Base-by-base conservation (phyloP, 1,140 invertebrate species). In the Grapholita molesta region DNA sequence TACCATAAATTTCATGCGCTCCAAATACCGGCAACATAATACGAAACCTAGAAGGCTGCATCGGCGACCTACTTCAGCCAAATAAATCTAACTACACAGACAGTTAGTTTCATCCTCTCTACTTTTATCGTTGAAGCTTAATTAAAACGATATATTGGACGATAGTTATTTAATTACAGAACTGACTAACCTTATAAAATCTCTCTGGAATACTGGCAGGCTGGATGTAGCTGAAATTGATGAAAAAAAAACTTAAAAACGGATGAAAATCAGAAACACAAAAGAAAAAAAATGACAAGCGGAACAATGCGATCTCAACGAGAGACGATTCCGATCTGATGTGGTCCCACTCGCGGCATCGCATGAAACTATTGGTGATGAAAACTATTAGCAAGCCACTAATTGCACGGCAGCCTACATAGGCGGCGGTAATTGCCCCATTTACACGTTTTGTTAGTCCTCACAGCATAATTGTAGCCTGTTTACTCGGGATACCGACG, bases 391-490 rank as follows among this genome's bases (percentile, higher is more conserved):
- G 88, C 88, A 79, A 75, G 73, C 76, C 76, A 89, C 89, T 91
- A 91, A 91, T 91, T 91, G 86, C 88, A 78, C 81, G 73, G 77
- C 79, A 88, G 86, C 88, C 86, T 90, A 88, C 89, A 90, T 90
- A 82, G 80, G 52, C 75, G 70, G 76, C 82, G 88, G 88, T 91
- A 91, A 91, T 91, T 91, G 89, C 74, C 73, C 87, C 85, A 91
- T 91, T 91, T 91, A 91, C 87, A 91, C 88, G 77, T 88, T 86
- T 88, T 81, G 88, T 90, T 90, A 91, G 89, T 85, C 78, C 69
- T 72, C 73, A 81, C 76, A 84, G 83, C 82, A 89, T 91, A 91
- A 91, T 91, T 91, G 86, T 86, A 79, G 78, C 68, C 79, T 85
- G 84, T 89, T 91, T 89, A 86, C 80, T 82, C 73, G 76, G 71